phyloP scores from a whole-genome alignment of 2,888 invertebrate genomes.

The Ochropleura leucogaster region DNA sequence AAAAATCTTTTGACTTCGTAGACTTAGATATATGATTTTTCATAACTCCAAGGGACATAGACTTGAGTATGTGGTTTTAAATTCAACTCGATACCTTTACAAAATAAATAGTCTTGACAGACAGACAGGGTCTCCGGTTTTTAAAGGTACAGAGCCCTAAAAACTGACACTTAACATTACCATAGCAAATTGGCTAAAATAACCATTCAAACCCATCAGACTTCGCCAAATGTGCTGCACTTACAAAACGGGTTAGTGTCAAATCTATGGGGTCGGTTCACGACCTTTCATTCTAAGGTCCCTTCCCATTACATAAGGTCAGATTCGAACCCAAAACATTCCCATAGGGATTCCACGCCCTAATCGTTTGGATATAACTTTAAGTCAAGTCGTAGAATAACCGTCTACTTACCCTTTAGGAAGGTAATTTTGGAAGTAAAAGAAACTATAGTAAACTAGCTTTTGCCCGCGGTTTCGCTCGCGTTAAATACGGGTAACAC shows the following conservation, averaged over 20 bases:
- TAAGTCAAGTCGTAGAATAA: conserved; percentile 19
- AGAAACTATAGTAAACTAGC: no score
- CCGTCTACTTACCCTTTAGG: not conserved
- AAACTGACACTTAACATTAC: not conserved
- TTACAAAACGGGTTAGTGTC: conserved; percentile 26
- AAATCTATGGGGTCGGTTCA: conserved; percentile 47
- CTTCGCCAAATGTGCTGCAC: conserved; percentile 14
- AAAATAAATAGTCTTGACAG: no score
- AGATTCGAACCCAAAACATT: conserved; percentile 46
- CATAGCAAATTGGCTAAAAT: not conserved
- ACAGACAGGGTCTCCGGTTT: no score
- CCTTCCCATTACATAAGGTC: conserved; percentile 51
- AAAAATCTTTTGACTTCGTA: no score
- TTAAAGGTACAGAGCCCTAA: no score
- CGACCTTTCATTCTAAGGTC: conserved; percentile 40
- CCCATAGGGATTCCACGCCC: conserved; percentile 45
- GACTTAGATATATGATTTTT: no score
- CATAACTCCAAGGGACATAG: no score
- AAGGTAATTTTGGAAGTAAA: not conserved
- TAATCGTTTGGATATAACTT: conserved; percentile 37
- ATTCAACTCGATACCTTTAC: no score
- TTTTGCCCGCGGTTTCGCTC: no score
- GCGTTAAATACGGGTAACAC: no score
- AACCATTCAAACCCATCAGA: conserved; percentile 7
- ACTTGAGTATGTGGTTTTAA: no score